These are phyloP conservation scores for Speoplatyrhinus poulsoni DNA, from an alignment of 2,113 vertebrate genomes.

Conservation along the genomic window DNA sequence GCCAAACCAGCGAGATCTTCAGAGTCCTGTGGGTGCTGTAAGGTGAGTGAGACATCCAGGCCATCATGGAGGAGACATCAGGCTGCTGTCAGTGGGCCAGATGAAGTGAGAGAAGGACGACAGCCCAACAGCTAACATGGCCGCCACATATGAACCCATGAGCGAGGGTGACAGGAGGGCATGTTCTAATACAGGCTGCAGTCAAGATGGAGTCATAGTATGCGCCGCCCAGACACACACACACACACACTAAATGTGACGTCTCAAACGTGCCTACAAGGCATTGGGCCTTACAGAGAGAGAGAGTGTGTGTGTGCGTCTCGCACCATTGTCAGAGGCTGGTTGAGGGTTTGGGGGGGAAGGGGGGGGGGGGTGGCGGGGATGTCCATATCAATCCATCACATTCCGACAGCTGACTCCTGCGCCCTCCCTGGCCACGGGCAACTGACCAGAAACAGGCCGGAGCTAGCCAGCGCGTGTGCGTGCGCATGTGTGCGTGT, in stretches of 20 bases:
- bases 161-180: slow-evolving; percentile 55
- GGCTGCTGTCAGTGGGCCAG: slow-evolving; percentile 51
- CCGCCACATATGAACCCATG: slow-evolving; percentile 55
- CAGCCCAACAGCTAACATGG: slow-evolving; percentile 37
- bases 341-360: slow-evolving; percentile 72
- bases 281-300: slow-evolving; percentile 78
- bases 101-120: slow-evolving; percentile 49
- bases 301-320: background rate
- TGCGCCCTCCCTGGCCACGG: slow-evolving; percentile 78
- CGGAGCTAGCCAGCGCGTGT: slow-evolving; percentile 63
- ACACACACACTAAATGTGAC: slow-evolving; percentile 55
- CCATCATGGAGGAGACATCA: slow-evolving; percentile 40
- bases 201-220: slow-evolving; percentile 51
- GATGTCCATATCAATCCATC: slow-evolving; percentile 94
- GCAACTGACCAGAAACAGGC: slow-evolving; percentile 84
- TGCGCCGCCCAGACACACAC: slow-evolving; percentile 13
- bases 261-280: slow-evolving; percentile 85
- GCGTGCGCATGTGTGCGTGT: slow-evolving; percentile 10
- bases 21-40: slow-evolving; percentile 9
- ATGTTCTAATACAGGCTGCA: slow-evolving; percentile 54
- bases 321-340: slow-evolving; percentile 42
- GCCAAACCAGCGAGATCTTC: slow-evolving; percentile 5
- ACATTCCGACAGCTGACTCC: slow-evolving; percentile 87
- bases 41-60: slow-evolving; percentile 46
- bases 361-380: slow-evolving; percentile 74